phyloP scores from a whole-genome alignment of 2,888 invertebrate genomes.

The Aporophyla lueneburgensis region DNA sequence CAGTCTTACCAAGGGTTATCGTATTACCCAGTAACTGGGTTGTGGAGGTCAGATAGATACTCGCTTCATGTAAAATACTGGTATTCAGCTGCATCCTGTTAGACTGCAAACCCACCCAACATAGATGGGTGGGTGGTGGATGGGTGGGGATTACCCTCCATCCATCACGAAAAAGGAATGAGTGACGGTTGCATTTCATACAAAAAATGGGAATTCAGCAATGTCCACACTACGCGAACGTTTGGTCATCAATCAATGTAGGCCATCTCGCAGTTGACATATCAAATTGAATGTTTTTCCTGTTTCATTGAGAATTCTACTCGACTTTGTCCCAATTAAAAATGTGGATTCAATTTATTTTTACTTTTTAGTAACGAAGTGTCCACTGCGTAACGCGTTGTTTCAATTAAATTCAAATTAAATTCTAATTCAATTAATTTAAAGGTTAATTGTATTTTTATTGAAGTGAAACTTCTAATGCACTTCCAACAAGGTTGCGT shows the following conservation, averaged over 20 bases:
- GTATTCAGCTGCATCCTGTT: no score
- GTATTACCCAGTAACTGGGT: no score
- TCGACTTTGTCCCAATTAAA: slow-evolving; percentile 43
- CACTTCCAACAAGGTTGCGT: no score
- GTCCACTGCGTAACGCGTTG: neutral
- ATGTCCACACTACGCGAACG: slow-evolving; percentile 37
- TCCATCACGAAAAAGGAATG: slow-evolving; percentile 31
- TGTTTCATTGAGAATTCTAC: slow-evolving; percentile 45
- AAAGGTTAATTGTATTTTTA: neutral
- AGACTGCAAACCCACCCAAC: no score
- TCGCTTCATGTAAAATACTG: no score
- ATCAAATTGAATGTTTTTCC: slow-evolving; percentile 59
- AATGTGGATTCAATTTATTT: slow-evolving; percentile 18
- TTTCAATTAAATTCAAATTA: no score
- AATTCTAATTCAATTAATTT: no score
- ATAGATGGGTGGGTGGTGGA: no score
- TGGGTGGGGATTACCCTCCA: slow-evolving; percentile 11
- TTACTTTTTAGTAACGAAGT: neutral
- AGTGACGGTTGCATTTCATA: slow-evolving; percentile 30
- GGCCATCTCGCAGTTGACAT: slow-evolving; percentile 47
- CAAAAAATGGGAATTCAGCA: slow-evolving; percentile 37
- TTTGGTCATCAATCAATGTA: slow-evolving; percentile 57
- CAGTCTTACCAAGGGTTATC: no score
- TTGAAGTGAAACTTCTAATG: no score
- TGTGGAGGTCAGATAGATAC: no score